Evolutionary conservation across 2,113 vertebrate species (phyloP).

Genomic region (Quiscalus mexicanus): DNA sequence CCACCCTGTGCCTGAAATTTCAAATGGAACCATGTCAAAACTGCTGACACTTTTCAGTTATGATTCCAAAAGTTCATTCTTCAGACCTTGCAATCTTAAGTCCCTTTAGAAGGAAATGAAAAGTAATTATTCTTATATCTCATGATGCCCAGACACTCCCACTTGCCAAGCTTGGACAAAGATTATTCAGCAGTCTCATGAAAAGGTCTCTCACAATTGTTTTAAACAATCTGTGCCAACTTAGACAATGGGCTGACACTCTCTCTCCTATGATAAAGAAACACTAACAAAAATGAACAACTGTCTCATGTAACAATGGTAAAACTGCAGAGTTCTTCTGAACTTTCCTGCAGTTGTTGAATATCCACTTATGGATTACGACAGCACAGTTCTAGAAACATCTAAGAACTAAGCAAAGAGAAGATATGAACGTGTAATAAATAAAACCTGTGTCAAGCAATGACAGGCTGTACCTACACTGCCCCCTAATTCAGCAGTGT

Average conservation of each 20-base stretch:
- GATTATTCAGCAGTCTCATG: neutral
- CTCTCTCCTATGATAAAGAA: neutral
- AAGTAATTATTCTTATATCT: slow-evolving; percentile 25
- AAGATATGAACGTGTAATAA: neutral
- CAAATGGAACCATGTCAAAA: slow-evolving; percentile 56
- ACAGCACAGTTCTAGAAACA: neutral
- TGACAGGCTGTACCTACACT: neutral
- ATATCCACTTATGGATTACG: neutral
- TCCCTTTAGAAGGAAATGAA: slow-evolving; percentile 51
- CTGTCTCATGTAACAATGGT: neutral
- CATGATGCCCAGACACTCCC: neutral
- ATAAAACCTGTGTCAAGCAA: neutral
- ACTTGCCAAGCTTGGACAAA: neutral
- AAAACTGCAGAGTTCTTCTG: neutral
- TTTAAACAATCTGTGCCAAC: neutral
- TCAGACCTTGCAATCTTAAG: slow-evolving; percentile 56
- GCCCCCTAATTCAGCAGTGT: neutral
- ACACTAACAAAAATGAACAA: neutral
- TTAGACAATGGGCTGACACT: neutral
- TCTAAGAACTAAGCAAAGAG: neutral
- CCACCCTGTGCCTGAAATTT: slow-evolving; percentile 91
- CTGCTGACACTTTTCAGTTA: slow-evolving; percentile 49
- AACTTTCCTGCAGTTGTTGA: neutral
- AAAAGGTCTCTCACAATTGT: neutral
- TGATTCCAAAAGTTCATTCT: slow-evolving; percentile 56